phyloP scores from a whole-genome alignment of 2,113 vertebrate species.

The Colistium nudipinnis region DNA sequence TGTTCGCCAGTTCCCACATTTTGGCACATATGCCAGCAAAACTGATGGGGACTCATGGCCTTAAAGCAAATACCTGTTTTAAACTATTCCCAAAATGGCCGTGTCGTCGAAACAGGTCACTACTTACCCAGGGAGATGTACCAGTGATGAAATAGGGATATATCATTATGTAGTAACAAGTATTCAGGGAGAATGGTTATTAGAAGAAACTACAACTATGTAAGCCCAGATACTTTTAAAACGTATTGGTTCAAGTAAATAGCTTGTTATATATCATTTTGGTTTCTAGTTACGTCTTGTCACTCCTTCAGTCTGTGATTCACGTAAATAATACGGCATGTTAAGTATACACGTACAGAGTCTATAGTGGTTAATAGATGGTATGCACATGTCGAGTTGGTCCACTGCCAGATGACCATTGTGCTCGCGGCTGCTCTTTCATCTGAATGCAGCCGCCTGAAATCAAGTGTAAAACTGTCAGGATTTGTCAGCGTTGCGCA shows the following conservation, averaged over 20 bases:
- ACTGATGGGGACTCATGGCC: not conserved
- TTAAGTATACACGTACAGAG: constrained; percentile 15
- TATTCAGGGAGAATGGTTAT: not conserved
- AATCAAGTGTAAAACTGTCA: constrained; percentile 77
- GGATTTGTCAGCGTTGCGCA: constrained; percentile 63
- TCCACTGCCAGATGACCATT: constrained; percentile 27
- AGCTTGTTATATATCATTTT: constrained; percentile 4
- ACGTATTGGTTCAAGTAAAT: not conserved
- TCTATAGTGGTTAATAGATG: constrained; percentile 1
- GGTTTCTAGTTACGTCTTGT: not conserved
- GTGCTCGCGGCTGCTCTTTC: constrained; percentile 53
- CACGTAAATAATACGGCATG: constrained; percentile 2
- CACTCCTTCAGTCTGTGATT: constrained; percentile 10
- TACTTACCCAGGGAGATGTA: not conserved
- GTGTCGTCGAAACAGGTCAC: constrained; percentile 4
- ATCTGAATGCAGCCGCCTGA: constrained; percentile 68
- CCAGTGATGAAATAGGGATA: not conserved
- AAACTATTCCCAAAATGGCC: constrained; percentile 8
- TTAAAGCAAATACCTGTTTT: constrained; percentile 35
- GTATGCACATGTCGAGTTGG: constrained; percentile 12
- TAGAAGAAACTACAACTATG: not conserved
- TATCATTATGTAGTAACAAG: not conserved
- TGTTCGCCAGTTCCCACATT: constrained; percentile 2
- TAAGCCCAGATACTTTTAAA: not conserved
- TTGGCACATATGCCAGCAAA: not conserved